These are phyloP conservation scores for Copsychus sechellarum DNA, from an alignment of 2,113 vertebrate genomes.

Conservation along the genomic window DNA sequence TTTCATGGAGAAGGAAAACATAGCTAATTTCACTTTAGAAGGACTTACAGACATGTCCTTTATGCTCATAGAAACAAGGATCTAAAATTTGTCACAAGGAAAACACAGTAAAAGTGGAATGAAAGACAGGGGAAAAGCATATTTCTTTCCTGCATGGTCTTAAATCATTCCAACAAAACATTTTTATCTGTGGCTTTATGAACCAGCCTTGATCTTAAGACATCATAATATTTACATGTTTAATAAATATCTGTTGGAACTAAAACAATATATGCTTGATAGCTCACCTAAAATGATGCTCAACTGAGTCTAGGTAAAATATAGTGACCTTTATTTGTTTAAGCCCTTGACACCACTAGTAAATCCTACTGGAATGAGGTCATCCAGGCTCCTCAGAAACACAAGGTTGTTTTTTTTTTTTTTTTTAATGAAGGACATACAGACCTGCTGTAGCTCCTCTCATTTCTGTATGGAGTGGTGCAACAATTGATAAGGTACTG, in stretches of 20 bases:
- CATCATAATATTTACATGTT: background rate
- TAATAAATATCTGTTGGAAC: background rate
- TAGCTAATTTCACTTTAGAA: background rate
- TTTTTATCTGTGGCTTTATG: background rate
- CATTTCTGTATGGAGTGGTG: background rate
- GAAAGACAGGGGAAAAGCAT: background rate
- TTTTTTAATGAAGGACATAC: background rate
- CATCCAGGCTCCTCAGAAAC: background rate
- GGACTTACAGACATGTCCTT: background rate
- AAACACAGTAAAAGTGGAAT: background rate
- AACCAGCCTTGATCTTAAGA: background rate
- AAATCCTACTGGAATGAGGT: background rate
- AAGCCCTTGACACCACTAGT: background rate
- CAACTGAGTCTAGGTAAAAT: background rate
- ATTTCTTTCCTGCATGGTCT: background rate
- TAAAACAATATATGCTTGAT: background rate
- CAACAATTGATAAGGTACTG: background rate
- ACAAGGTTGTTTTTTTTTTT: background rate
- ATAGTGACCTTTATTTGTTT: background rate
- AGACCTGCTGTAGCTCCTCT: background rate
- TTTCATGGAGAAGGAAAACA: background rate
- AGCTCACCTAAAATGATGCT: background rate
- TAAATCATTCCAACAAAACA: background rate
- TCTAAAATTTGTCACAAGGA: background rate
- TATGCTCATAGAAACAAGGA: background rate